Evolutionary conservation across 1,140 invertebrate species (phyloP).

Genomic region (Zaprionus vittiger): DNA sequence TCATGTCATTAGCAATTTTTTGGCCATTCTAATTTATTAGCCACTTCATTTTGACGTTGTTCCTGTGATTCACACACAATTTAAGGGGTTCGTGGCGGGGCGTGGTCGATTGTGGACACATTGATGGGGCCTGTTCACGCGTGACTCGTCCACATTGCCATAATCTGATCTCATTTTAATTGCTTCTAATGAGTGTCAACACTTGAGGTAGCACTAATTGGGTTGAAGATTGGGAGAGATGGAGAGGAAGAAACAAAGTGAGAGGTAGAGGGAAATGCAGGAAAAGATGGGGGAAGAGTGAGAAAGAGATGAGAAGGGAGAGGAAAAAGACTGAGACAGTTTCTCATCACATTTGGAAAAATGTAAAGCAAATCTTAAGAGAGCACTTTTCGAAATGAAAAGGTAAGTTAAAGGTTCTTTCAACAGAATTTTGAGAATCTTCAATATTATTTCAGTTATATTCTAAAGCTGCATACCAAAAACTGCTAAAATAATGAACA

Average conservation of each 20-base stretch:
- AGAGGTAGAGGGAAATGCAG: background rate
- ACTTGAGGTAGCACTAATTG: conserved; percentile 56
- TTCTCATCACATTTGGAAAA: conserved; percentile 7
- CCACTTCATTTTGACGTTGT: conserved; percentile 33
- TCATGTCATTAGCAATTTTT: conserved; percentile 44
- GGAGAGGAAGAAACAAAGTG: background rate
- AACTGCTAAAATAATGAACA: background rate
- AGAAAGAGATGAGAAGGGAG: background rate
- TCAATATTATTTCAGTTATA: background rate
- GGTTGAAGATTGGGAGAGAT: background rate
- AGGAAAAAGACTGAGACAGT: background rate
- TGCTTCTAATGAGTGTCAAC: conserved; percentile 78
- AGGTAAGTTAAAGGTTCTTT: background rate
- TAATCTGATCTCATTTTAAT: conserved; percentile 80
- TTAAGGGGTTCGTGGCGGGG: conserved; percentile 23
- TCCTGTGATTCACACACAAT: conserved; percentile 59
- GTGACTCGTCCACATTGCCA: conserved; percentile 56
- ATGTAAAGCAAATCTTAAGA: conserved; percentile 4
- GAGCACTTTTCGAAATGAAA: background rate
- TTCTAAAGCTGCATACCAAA: background rate
- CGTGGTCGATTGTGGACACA: conserved; percentile 33
- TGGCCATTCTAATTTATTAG: conserved; percentile 53
- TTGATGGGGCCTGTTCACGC: conserved; percentile 55
- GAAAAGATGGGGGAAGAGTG: background rate
- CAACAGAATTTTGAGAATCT: no score